phyloP scores from a whole-genome alignment of 2,888 invertebrate genomes.

The Melinaea menophilus region DNA sequence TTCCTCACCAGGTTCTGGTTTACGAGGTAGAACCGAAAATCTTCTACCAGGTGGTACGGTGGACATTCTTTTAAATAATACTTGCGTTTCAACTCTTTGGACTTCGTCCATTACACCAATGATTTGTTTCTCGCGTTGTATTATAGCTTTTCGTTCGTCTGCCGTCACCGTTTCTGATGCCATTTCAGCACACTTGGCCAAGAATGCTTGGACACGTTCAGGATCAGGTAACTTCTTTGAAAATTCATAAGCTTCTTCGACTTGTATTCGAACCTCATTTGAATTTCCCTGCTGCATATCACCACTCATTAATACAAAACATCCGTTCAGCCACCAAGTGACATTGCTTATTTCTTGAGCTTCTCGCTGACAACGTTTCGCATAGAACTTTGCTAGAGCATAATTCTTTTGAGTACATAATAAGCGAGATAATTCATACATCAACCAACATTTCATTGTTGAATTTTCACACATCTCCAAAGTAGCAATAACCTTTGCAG shows the following conservation, averaged over 20 bases:
- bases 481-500: conserved; percentile 50
- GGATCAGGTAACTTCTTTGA: conserved; percentile 63
- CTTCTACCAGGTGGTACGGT: conserved; percentile 60
- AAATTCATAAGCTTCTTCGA: conserved; percentile 66
- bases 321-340: conserved; percentile 70
- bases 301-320: conserved; percentile 66
- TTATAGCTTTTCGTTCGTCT: conserved; percentile 62
- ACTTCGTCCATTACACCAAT: conserved; percentile 55
- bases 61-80: conserved; percentile 66
- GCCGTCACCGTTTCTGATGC: conserved; percentile 52
- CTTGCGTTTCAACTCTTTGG: conserved; percentile 54
- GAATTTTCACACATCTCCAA: conserved; percentile 71
- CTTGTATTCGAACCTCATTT: conserved; percentile 65
- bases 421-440: conserved; percentile 66
- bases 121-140: conserved; percentile 58
- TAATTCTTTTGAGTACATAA: conserved; percentile 66
- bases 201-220: conserved; percentile 63
- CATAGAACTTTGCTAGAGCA: conserved; percentile 67
- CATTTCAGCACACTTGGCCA: conserved; percentile 63
- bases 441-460: conserved; percentile 70
- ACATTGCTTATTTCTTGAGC: conserved; percentile 57
- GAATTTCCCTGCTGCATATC: conserved; percentile 72
- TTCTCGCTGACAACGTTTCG: conserved; percentile 66
- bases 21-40: conserved; percentile 60
- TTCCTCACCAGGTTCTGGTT: conserved; percentile 42